Conservation (phyloP, 2,888 invertebrate genomes). For the Hirtodrosophila confusa region DNA sequence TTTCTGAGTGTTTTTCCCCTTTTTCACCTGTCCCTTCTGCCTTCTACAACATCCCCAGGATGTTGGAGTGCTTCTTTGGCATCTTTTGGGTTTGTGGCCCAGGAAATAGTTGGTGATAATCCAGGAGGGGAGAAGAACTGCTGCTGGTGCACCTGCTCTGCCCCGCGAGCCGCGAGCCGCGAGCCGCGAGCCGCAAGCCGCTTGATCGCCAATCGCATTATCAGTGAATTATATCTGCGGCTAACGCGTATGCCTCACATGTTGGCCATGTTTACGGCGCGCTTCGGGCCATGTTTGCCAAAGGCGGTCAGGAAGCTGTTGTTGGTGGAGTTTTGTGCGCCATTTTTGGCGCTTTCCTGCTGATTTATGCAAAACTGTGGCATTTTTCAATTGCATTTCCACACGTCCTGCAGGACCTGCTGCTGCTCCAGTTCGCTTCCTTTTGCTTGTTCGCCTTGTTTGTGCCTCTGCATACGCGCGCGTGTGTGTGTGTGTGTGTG, state of each 20-base stretch:
- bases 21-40: too few species aligned
- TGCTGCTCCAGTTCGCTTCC: constrained; percentile 31
- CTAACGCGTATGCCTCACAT: constrained; percentile 37
- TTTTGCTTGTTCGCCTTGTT: constrained; percentile 31
- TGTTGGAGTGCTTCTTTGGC: too few species aligned
- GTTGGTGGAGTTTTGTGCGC: constrained; percentile 55
- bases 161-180: too few species aligned
- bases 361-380: constrained; percentile 77
- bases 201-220: constrained; percentile 57
- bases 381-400: constrained; percentile 77
- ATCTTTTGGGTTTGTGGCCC: too few species aligned
- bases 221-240: constrained; percentile 75
- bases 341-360: constrained; percentile 73
- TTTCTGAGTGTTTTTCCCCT: too few species aligned
- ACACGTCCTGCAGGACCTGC: constrained; percentile 52
- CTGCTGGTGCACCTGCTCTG: too few species aligned
- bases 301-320: constrained; percentile 24
- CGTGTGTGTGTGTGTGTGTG: constrained; percentile 9
- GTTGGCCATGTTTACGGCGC: constrained; percentile 66
- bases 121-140: too few species aligned
- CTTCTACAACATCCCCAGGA: too few species aligned
- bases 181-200: too few species aligned
- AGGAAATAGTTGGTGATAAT: too few species aligned
- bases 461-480: constrained; percentile 21
- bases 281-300: constrained; percentile 62